phyloP scores from a whole-genome alignment of 2,888 invertebrate species.

The Dorcus hopei region DNA sequence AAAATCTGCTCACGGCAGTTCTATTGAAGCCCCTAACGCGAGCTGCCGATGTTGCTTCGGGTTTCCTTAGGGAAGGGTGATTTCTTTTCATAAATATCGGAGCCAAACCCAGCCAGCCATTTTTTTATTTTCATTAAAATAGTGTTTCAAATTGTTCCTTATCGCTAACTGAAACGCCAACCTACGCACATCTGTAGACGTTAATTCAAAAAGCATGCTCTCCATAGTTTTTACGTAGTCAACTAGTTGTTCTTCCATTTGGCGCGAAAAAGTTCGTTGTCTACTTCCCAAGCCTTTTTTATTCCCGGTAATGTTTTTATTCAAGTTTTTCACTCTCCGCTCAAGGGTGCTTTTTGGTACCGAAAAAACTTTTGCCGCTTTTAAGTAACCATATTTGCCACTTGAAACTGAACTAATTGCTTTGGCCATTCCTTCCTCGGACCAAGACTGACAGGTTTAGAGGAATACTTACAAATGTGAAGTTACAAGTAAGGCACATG shows the following conservation, averaged over 20 bases:
- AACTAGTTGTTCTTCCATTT: neutral
- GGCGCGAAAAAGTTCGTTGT: neutral
- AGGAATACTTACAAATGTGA: too few relatives aligned
- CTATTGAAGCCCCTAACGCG: neutral
- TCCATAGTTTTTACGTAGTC: slow-evolving; percentile 1
- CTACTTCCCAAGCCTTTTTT: slow-evolving; percentile 2
- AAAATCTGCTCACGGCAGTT: neutral
- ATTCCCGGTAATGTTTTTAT: neutral
- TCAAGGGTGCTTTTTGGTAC: neutral
- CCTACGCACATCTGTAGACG: neutral
- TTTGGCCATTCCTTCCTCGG: neutral
- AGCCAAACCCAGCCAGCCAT: neutral
- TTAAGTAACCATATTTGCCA: neutral
- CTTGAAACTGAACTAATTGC: neutral
- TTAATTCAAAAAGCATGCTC: slow-evolving; percentile 3
- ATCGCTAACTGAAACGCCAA: neutral
- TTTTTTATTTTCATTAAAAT: slow-evolving; percentile 2
- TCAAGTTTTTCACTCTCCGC: neutral
- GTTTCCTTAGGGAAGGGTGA: neutral
- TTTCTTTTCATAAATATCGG: neutral
- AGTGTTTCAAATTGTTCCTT: neutral
- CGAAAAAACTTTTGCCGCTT: neutral
- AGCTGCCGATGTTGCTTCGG: neutral
- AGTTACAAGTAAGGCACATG: too few relatives aligned
- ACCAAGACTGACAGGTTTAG: slow-evolving; percentile 1